Evolutionary conservation across 2,113 vertebrate genomes (phyloP).

Genomic region (Scophthalmus maximus): DNA sequence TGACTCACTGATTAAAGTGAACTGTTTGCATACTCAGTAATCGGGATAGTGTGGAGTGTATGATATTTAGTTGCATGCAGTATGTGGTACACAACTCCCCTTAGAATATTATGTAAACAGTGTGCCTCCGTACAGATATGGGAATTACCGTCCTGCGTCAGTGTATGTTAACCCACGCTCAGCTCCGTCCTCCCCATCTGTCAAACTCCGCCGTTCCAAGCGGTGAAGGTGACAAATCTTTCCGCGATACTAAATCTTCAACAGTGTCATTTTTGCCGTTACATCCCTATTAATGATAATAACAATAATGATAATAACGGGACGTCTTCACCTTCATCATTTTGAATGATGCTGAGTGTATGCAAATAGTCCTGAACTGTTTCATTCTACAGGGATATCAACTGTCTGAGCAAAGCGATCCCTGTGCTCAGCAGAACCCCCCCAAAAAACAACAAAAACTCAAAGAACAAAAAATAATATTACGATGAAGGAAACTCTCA

Average conservation of each 20-base stretch:
- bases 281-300: no score
- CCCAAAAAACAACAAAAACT: neutral
- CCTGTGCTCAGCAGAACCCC: neutral
- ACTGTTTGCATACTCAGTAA: constrained; percentile 24
- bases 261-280: neutral
- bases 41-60: constrained; percentile 32
- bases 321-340: neutral
- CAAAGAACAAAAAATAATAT: neutral
- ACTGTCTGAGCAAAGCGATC: neutral
- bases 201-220: constrained; percentile 22
- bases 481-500: constrained; percentile 18
- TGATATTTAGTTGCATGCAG: constrained; percentile 32
- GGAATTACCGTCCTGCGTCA: constrained; percentile 53
- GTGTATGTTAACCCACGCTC: constrained; percentile 48
- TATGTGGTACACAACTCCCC: constrained; percentile 34
- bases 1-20: constrained; percentile 47
- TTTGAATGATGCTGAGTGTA: neutral
- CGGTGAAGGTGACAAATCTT: constrained; percentile 17
- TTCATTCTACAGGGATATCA: neutral
- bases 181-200: constrained; percentile 53
- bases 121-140: constrained; percentile 34
- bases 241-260: constrained; percentile 5
- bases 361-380: neutral
- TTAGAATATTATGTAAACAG: constrained; percentile 59
- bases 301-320: neutral